A percentile compares a stretch with the other conserved stretches of the same genome.
Evolutionary conservation across 1,140 invertebrate species (phyloP).

Genomic region (Metopolophium dirhodum): DNA sequence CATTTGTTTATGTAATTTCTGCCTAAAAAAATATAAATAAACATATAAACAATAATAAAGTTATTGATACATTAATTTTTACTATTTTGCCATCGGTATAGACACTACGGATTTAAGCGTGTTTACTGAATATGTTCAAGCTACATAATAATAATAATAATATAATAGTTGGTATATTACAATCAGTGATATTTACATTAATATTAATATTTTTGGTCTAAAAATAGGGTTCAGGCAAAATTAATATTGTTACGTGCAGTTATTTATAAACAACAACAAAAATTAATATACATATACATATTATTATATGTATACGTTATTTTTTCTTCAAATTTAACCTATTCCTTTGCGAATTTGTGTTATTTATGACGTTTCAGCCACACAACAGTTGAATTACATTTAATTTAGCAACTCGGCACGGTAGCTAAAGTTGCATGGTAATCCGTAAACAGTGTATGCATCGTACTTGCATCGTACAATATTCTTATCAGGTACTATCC

Average conservation of each 20-base stretch:
- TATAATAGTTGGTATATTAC: conserved; percentile 30
- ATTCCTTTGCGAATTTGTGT: conserved; percentile 37
- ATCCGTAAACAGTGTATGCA: background rate
- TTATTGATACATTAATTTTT: conserved; percentile 20
- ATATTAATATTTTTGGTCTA: conserved; percentile 29
- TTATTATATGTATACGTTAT: conserved; percentile 16
- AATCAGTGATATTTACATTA: conserved; percentile 52
- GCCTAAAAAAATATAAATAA: conserved; percentile 25
- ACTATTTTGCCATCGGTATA: conserved; percentile 40
- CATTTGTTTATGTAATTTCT: background rate
- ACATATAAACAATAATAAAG: conserved; percentile 10
- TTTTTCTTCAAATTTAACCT: conserved; percentile 27
- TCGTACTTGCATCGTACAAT: background rate
- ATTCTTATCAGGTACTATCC: background rate
- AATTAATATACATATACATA: background rate
- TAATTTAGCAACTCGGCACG: conserved; percentile 55
- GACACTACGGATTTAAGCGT: conserved; percentile 47
- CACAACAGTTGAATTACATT: conserved; percentile 35
- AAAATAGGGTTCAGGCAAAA: conserved; percentile 53
- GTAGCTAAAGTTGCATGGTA: conserved; percentile 34
- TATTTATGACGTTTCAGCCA: conserved; percentile 5
- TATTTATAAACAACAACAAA: conserved; percentile 48
- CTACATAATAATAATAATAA: conserved; percentile 36
- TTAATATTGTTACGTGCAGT: conserved; percentile 54
- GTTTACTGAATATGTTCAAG: conserved; percentile 34